These are phyloP conservation scores for Steinernema feltiae DNA, from an alignment of 1,140 invertebrate species.

Conservation along the genomic window DNA sequence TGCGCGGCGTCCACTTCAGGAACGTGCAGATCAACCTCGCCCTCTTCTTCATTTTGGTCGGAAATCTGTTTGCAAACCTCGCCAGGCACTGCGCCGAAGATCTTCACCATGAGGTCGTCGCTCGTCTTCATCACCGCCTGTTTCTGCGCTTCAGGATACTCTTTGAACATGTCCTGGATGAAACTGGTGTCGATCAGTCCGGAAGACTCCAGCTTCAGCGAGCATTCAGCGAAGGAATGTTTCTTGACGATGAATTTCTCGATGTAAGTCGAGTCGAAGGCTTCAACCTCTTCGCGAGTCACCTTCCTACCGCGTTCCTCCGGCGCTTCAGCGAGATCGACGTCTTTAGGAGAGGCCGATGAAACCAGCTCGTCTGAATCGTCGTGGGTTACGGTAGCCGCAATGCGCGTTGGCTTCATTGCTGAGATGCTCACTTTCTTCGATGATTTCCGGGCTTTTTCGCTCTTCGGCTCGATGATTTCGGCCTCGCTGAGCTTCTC, in stretches of 20 bases:
- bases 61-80: neutral
- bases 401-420: neutral
- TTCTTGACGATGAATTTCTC: neutral
- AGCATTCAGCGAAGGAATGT: neutral
- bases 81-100: neutral
- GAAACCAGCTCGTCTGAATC: neutral
- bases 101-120: neutral
- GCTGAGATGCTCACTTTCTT: conserved; percentile 8
- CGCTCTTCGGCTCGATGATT: no score
- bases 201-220: neutral
- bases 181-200: neutral
- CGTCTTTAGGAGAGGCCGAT: conserved; percentile 7
- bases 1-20: neutral
- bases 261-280: neutral
- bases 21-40: neutral
- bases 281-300: neutral
- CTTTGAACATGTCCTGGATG: neutral
- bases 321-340: neutral
- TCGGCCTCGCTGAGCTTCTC: neutral
- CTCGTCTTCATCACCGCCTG: neutral
- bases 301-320: neutral
- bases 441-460: neutral
- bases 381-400: neutral
- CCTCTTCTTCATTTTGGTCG: neutral
- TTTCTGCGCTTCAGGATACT: neutral